Conservation (phyloP, 2,888 invertebrate genomes). For the Campoplex capitator region DNA sequence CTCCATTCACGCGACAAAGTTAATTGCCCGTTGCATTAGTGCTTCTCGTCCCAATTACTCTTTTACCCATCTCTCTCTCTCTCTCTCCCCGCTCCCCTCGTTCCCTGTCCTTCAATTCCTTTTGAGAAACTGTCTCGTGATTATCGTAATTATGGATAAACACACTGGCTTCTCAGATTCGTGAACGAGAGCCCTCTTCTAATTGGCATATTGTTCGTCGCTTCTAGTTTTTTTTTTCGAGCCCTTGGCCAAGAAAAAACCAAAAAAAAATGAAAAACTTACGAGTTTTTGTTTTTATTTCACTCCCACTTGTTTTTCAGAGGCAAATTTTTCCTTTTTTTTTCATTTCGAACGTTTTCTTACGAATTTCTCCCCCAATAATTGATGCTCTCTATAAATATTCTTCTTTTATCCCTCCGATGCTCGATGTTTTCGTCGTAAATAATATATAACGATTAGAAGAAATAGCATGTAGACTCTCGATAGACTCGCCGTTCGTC, state of each 20-base stretch:
- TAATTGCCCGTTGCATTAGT: conserved; percentile 70
- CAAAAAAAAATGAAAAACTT: neutral
- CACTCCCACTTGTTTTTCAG: neutral
- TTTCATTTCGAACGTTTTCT: neutral
- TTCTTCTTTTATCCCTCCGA: too few relatives aligned
- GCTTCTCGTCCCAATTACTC: conserved; percentile 68
- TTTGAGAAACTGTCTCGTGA: conserved; percentile 57
- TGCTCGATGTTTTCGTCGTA: too few relatives aligned
- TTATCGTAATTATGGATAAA: conserved; percentile 66
- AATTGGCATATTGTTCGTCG: conserved; percentile 55
- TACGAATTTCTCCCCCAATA: too few relatives aligned
- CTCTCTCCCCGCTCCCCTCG: neutral
- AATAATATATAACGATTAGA: too few relatives aligned
- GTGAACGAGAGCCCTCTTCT: conserved; percentile 40
- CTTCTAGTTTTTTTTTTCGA: neutral
- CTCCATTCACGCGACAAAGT: conserved; percentile 70
- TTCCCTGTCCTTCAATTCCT: too few relatives aligned
- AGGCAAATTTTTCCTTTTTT: too few relatives aligned
- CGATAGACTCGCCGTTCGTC: too few relatives aligned
- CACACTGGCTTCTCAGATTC: conserved; percentile 35
- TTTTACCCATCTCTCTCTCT: conserved; percentile 2
- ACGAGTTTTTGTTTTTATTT: neutral
- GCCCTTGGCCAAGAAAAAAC: neutral
- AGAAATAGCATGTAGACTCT: too few relatives aligned
- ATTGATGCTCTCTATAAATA: too few relatives aligned